These are phyloP conservation scores for Ommatoiulus sabulosus DNA, from an alignment of 2,888 invertebrate species.

Conservation along the genomic window DNA sequence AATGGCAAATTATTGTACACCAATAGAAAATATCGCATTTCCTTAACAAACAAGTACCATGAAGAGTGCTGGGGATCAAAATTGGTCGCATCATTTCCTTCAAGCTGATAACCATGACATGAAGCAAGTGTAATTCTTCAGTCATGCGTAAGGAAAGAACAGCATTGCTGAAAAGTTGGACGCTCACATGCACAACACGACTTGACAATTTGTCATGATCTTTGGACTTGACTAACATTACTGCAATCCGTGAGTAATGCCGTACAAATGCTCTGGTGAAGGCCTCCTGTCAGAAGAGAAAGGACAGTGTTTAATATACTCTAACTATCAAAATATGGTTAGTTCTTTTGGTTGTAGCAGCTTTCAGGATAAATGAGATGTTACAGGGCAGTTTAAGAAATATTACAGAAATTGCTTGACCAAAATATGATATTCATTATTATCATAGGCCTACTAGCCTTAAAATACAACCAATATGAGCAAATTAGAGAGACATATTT, in stretches of 20 bases:
- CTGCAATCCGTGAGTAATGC: constrained; percentile 95
- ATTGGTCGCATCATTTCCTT: constrained; percentile 94
- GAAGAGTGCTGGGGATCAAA: constrained; percentile 85
- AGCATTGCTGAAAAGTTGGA: constrained; percentile 94
- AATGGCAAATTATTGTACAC: neutral
- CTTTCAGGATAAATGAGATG: too few species aligned
- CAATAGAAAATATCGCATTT: neutral
- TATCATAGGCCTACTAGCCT: too few species aligned
- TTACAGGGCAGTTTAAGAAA: too few species aligned
- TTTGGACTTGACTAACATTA: constrained; percentile 85
- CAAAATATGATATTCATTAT: too few species aligned
- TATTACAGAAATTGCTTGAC: too few species aligned
- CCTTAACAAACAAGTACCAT: constrained; percentile 73
- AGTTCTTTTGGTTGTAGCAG: too few species aligned
- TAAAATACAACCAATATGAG: too few species aligned
- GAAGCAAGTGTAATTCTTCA: constrained; percentile 86
- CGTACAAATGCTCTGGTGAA: constrained; percentile 94
- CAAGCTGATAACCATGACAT: constrained; percentile 91
- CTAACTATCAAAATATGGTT: too few species aligned
- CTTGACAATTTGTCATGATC: constrained; percentile 94
- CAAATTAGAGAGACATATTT: too few species aligned
- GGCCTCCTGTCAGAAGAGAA: constrained; percentile 74
- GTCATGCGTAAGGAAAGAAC: constrained; percentile 91
- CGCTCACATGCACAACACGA: constrained; percentile 97
- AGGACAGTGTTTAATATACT: neutral